phyloP scores from a whole-genome alignment of 2,113 vertebrate species.

The Scartelaos histophorus region DNA sequence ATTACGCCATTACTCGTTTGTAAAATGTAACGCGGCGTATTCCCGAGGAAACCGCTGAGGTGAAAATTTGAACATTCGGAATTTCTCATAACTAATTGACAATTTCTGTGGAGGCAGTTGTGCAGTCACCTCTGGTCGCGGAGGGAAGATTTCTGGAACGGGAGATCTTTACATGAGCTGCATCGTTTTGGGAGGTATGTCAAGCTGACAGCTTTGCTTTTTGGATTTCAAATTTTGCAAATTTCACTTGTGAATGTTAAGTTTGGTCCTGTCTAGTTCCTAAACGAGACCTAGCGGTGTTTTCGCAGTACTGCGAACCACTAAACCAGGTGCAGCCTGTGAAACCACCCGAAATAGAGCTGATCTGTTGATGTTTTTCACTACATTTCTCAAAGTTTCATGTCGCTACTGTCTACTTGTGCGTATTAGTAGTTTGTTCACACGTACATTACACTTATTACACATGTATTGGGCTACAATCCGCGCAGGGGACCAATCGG shows the following conservation, averaged over 20 bases:
- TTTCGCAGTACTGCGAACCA: slow-evolving; percentile 14
- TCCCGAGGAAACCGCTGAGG: slow-evolving; percentile 29
- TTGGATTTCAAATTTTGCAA: slow-evolving; percentile 58
- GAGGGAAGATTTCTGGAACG: slow-evolving; percentile 65
- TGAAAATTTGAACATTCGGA: slow-evolving; percentile 55
- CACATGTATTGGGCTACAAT: slow-evolving; percentile 10
- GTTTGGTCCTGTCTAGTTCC: slow-evolving; percentile 12
- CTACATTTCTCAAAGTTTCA: slow-evolving; percentile 59
- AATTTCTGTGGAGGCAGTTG: slow-evolving; percentile 66
- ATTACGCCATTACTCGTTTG: slow-evolving; percentile 59
- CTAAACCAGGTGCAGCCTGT: slow-evolving; percentile 56
- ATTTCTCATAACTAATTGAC: slow-evolving; percentile 73
- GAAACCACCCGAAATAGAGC: slow-evolving; percentile 48
- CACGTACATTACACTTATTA: slow-evolving; percentile 7
- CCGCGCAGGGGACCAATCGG: slow-evolving; percentile 32
- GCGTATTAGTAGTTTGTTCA: slow-evolving; percentile 26
- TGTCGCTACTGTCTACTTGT: slow-evolving; percentile 47
- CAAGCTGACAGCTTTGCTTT: slow-evolving; percentile 40
- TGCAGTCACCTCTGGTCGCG: slow-evolving; percentile 68
- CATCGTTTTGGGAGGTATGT: slow-evolving; percentile 77
- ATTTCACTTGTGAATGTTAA: slow-evolving; percentile 46
- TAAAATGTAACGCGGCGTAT: slow-evolving; percentile 67
- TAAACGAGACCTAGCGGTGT: slow-evolving; percentile 19
- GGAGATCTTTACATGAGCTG: slow-evolving; percentile 71
- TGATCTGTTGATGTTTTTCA: slow-evolving; percentile 65